Percentiles rank a stretch among this genome's conserved stretches.
phyloP scores from a whole-genome alignment of 1,140 invertebrate species.

The Halyomorpha halys region DNA sequence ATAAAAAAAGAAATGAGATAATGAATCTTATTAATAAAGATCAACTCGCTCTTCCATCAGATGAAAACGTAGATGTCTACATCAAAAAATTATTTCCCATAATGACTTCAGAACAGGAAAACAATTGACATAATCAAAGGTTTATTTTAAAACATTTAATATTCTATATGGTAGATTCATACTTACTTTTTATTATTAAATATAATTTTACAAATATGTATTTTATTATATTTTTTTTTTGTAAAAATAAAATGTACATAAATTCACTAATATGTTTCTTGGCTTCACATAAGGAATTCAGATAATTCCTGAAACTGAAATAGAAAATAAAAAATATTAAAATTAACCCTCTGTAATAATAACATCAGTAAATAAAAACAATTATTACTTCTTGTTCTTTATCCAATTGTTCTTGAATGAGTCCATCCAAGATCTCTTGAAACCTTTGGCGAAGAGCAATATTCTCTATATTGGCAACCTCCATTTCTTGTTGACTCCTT shows the following conservation, averaged over 20 bases:
- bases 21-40: not conserved
- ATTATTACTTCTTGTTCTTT: conserved; percentile 62
- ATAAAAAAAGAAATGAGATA: not conserved
- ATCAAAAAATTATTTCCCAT: not conserved
- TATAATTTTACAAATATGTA: not conserved
- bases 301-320: conserved; percentile 23
- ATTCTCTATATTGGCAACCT: conserved; percentile 79
- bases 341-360: not conserved
- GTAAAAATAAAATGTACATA: not conserved
- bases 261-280: not conserved
- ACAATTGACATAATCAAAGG: no score
- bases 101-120: not conserved
- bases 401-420: conserved; percentile 64
- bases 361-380: not conserved
- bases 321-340: conserved; percentile 1
- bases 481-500: conserved; percentile 63
- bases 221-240: not conserved
- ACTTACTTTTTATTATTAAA: no score
- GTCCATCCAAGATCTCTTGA: conserved; percentile 64
- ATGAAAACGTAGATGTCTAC: not conserved
- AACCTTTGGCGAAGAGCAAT: conserved; percentile 67
- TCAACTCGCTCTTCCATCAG: not conserved
- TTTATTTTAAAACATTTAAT: no score
- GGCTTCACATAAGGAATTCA: conserved; percentile 15
- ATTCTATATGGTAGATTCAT: no score